Evolutionary conservation across 2,888 invertebrate species (phyloP), one percentile per base, ranked within the genome.

Genomic region (Brassicogethes aeneus): DNA sequence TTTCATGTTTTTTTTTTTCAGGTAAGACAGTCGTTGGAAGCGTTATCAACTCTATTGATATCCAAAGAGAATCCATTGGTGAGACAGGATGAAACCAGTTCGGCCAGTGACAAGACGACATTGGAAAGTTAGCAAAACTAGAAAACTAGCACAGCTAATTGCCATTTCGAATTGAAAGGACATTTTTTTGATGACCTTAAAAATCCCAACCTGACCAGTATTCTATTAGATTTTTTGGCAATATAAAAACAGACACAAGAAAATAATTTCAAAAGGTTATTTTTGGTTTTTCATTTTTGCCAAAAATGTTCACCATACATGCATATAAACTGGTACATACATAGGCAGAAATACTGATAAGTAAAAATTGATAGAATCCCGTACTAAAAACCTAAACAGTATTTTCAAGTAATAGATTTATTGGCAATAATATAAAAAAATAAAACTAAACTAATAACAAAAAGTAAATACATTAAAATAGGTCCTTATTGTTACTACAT

Each of bases 11-110:
- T 44, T 29, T 42, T 15, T 36, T 70, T 70, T 2, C 66, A 87
- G 87, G 85, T 87, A 44, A 77, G 87, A 47, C 82, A 86, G 65
- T 86, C 85, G 40, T 66, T 88, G 60, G 87, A 88, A 69, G 82
- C 83, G 37, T 68, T 88, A 50, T 86, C 87, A 15, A 79, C 82
- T 51, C 77, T 85, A 45, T 48, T 69, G 43, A 59, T 62, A 45
- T 62, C 64, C 44, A 65, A 58, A 31, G 41, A 40, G 31, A 37
- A 34, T 13, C 16, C 34, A 7, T 7, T 23, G 10, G 12, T 41
- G 29, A 39, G 16, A 5, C 37, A 41, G n/a, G 23, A 39, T 16
- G 15, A 23, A 14, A 15, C 14, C 15, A 30, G 15, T 5, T 30
- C 3, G 3, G 5, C 23, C 10, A 3, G 12, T 2, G 8, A 29